Conservation (phyloP, 2,888 invertebrate species). For the Hypomecis punctinalis region DNA sequence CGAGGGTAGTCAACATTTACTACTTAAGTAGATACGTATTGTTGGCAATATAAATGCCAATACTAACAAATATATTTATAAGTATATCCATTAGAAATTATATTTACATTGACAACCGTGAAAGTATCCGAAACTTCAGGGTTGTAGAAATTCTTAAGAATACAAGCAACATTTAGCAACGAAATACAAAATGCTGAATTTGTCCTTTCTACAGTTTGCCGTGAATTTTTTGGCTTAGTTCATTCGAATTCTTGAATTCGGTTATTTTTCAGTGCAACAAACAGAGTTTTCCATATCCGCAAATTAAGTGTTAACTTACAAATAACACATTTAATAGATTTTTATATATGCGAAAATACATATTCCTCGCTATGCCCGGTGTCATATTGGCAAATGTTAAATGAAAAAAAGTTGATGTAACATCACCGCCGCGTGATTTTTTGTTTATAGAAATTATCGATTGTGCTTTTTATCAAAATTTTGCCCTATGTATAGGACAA, state of each 20-base stretch:
- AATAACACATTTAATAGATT: neutral
- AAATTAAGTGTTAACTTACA: neutral
- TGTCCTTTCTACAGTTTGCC: neutral
- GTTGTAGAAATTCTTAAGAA: conserved; percentile 13
- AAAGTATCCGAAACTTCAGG: conserved; percentile 35
- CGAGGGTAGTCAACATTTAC: conserved; percentile 45
- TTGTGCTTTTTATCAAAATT: no score
- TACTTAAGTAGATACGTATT: conserved; percentile 22
- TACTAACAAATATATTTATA: conserved; percentile 15
- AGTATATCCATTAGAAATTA: conserved; percentile 38
- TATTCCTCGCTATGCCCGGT: conserved; percentile 55
- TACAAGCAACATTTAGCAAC: conserved; percentile 10
- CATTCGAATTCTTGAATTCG: neutral
- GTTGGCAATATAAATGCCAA: conserved; percentile 22
- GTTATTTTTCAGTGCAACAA: neutral
- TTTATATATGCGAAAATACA: conserved; percentile 16
- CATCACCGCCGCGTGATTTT: conserved; percentile 45
- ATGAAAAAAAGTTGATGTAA: conserved; percentile 27
- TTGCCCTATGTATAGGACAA: no score
- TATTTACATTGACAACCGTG: conserved; percentile 50
- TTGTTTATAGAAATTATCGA: no score
- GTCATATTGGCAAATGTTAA: conserved; percentile 67
- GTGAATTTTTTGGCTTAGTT: neutral
- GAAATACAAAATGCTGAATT: conserved; percentile 10
- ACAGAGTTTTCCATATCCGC: neutral